Evolutionary conservation across 2,888 invertebrate genomes (phyloP).

Genomic region (Escarpia spicata): DNA sequence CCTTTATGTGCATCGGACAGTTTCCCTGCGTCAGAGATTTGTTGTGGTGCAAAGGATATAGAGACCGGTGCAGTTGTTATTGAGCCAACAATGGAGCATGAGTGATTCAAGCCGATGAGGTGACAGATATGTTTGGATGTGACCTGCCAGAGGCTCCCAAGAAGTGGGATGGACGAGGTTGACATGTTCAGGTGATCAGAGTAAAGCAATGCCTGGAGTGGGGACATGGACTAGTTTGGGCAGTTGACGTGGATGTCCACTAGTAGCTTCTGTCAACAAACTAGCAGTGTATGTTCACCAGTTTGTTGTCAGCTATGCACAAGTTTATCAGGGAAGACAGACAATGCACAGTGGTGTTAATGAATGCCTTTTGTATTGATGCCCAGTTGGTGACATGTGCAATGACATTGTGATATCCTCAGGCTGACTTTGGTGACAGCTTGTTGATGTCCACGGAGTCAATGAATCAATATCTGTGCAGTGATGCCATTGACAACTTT

Average conservation of each 20-base stretch:
- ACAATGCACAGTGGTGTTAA: background rate
- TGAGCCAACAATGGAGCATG: background rate
- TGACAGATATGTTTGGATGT: background rate
- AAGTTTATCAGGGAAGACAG: background rate
- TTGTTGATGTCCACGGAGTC: background rate
- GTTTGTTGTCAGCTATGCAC: constrained; percentile 6
- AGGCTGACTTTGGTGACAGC: too few species aligned
- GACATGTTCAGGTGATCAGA: background rate
- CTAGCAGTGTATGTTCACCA: background rate
- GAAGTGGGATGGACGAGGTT: background rate
- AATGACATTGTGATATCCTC: background rate
- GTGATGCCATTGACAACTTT: background rate
- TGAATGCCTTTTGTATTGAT: background rate
- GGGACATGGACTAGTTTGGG: background rate
- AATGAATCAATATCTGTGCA: background rate
- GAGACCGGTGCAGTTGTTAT: background rate
- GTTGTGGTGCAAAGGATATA: background rate
- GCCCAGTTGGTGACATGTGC: background rate
- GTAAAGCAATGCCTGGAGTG: background rate
- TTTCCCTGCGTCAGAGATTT: background rate
- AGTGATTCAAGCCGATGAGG: background rate
- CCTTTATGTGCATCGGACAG: background rate
- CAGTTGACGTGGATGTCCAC: background rate
- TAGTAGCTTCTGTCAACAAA: constrained; percentile 9
- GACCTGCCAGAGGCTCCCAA: background rate